Conservation (phyloP, 2,797 vertebrate genomes). For the Gallinago stenura region DNA sequence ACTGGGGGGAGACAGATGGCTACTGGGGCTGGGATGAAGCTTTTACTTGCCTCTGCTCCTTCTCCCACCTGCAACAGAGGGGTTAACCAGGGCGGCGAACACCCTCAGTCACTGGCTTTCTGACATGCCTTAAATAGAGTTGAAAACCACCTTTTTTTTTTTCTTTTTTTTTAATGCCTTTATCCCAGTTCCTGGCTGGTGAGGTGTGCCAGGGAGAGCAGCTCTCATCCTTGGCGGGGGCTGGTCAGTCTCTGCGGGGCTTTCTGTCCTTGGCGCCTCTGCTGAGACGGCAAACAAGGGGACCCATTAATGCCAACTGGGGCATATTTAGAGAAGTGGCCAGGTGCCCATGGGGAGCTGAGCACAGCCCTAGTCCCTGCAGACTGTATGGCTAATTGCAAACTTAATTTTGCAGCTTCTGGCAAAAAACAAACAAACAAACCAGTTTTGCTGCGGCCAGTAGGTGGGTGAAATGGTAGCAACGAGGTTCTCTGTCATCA, state of each 20-base stretch:
- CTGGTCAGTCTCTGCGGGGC: background rate
- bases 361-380: background rate
- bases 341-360: background rate
- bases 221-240: background rate
- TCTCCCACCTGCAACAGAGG: background rate
- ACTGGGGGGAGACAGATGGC: background rate
- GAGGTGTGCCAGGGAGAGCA: slow-evolving; percentile 4
- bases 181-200: background rate
- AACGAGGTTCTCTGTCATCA: accelerated
- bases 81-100: background rate
- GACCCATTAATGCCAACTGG: background rate
- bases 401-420: background rate
- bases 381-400: background rate
- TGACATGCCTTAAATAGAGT: background rate
- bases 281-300: background rate
- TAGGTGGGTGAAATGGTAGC: background rate
- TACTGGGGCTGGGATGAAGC: background rate
- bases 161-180: background rate
- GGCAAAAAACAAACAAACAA: background rate
- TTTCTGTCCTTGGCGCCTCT: slow-evolving; percentile 2
- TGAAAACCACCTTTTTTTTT: background rate
- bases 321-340: background rate
- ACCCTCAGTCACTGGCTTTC: background rate
- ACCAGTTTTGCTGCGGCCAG: background rate
- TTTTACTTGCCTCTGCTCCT: background rate